Percentiles rank a stretch among this genome's conserved stretches.
Conservation (phyloP, 2,888 invertebrate genomes). For the Scaptomyza tumidula region DNA sequence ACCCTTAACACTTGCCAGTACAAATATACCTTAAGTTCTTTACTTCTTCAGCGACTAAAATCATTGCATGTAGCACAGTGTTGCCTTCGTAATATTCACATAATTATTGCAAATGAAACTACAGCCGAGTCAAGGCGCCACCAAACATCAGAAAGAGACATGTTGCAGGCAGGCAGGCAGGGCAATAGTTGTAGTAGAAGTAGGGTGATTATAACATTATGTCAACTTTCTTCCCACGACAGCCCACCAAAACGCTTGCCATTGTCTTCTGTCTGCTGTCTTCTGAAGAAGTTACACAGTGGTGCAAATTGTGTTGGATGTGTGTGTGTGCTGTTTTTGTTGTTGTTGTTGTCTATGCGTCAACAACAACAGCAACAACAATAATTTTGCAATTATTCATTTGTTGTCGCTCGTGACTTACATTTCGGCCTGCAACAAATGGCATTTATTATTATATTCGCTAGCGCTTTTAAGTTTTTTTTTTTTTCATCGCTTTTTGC, state of each 20-base stretch:
- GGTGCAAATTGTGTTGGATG: slow-evolving; percentile 51
- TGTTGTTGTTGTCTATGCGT: slow-evolving; percentile 18
- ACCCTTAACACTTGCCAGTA: too few species aligned
- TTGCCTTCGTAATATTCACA: slow-evolving; percentile 60
- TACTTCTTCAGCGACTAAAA: neutral
- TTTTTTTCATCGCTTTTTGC: slow-evolving; percentile 33
- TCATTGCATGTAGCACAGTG: slow-evolving; percentile 48
- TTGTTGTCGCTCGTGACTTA: slow-evolving; percentile 75
- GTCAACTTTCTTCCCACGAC: slow-evolving; percentile 80
- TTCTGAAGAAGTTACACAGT: slow-evolving; percentile 29
- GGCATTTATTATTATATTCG: slow-evolving; percentile 75
- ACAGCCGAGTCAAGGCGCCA: slow-evolving; percentile 67
- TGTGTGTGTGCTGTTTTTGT: slow-evolving; percentile 33
- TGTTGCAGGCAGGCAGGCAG: neutral
- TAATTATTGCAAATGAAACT: slow-evolving; percentile 63
- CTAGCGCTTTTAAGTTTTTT: slow-evolving; percentile 58
- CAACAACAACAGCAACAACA: slow-evolving; percentile 40
- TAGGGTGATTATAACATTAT: slow-evolving; percentile 76
- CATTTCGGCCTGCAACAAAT: slow-evolving; percentile 57
- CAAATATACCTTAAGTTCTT: neutral
- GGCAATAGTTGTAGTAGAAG: slow-evolving; percentile 47
- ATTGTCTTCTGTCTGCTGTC: slow-evolving; percentile 32
- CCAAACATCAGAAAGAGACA: slow-evolving; percentile 15
- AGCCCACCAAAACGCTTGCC: slow-evolving; percentile 41
- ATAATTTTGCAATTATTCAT: slow-evolving; percentile 74